phyloP scores from a whole-genome alignment of 2,113 vertebrate species.

The Vulpes ferrilata region DNA sequence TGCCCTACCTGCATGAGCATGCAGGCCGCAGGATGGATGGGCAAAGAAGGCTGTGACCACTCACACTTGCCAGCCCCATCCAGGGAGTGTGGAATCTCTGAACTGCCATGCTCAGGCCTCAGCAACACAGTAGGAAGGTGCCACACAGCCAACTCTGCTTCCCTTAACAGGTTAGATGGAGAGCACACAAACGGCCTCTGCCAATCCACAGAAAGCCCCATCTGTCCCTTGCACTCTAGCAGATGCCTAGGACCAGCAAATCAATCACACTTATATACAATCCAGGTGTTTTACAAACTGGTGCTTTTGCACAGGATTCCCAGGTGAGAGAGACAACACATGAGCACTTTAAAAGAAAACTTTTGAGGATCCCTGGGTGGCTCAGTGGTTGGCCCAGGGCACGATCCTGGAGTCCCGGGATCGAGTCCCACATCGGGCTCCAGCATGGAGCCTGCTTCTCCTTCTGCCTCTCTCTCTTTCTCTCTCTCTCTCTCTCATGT shows the following conservation, averaged over 20 bases:
- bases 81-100: background rate
- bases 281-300: background rate
- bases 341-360: background rate
- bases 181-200: background rate
- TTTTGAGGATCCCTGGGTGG: no score
- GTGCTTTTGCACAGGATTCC: background rate
- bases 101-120: background rate
- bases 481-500: no score
- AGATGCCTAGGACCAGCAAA: background rate
- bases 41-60: background rate
- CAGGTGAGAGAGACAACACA: background rate
- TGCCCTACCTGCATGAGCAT: background rate
- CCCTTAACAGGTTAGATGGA: background rate
- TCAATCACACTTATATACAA: background rate
- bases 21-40: background rate
- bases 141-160: background rate
- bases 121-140: background rate
- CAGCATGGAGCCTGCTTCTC: no score
- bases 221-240: background rate
- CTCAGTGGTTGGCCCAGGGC: no score
- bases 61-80: background rate
- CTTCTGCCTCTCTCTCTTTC: no score
- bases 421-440: no score
- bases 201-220: background rate
- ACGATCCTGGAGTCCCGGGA: no score